Base-by-base conservation (phyloP, 2,113 vertebrate species). In the Sinocyclocheilus grahami region DNA sequence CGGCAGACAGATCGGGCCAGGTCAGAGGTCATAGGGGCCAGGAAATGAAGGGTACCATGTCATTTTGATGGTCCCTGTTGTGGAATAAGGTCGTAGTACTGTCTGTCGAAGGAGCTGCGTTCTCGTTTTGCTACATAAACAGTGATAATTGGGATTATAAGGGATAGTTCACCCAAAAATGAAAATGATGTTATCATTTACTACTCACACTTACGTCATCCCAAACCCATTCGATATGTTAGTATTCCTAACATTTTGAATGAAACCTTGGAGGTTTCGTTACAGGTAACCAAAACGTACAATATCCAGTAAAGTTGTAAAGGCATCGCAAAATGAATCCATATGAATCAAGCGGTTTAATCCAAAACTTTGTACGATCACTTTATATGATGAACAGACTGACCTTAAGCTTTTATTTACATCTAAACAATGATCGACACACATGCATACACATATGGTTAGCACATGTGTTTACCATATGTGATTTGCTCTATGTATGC, bases 1-100 rank as follows among this genome's bases (percentile, higher is more conserved):
- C 0, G 93, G 96, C 86, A 96, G 95, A 88, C 91, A 90, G 0
- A 92, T 94, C 33, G 95, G 94, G 85, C 93, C 93, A 91, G 95
- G 95, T 96, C 84, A 90, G 86, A 55, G 71, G 83, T 87, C 83
- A 71, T 9, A 39, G 37, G 62, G 53, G 37, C 72, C 75, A 42
- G 60, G 55, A 80, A 80, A 42, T 80, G 27, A 63, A 80, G 78
- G 78, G 55, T 39, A 79, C 30, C 55, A 62, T 78, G 18, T 78
- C 76, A 78, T 78, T 58, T 78, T 58, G 76, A 58, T 79, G 78
- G 78, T 80, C 78, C 78, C 78, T 80, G 77, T 60, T 39, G 30
- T 37, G 58, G 78, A 80, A 46, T n/a, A 42, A 63, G 33, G 55
- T 37, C n/a, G 1, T 69, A 27, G 80, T 0, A 22, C 24, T 30